Conservation (phyloP, 2,888 invertebrate genomes). For the Ophion slaviceki region DNA sequence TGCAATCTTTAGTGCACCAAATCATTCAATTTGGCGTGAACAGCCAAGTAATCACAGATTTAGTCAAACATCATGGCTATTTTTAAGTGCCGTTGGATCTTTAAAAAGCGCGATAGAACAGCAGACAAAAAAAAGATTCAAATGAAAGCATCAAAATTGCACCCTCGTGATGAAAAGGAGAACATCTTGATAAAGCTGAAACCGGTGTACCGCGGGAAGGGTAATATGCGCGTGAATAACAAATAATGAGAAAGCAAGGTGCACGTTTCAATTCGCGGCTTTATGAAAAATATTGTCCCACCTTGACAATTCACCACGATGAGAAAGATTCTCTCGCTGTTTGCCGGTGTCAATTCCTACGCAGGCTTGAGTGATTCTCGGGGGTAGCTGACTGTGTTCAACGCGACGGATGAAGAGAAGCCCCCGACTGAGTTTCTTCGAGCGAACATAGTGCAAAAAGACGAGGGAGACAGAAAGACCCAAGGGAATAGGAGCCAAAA, state of each 20-base stretch:
- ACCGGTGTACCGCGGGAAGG: not conserved
- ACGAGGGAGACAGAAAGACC: not conserved
- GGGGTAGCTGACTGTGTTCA: constrained; percentile 38
- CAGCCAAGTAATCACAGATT: too few species aligned
- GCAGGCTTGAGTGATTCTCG: constrained; percentile 43
- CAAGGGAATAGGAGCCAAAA: constrained; percentile 20
- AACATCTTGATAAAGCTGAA: not conserved
- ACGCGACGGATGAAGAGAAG: constrained; percentile 27
- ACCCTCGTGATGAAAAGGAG: not conserved
- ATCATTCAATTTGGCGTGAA: too few species aligned
- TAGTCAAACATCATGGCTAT: too few species aligned
- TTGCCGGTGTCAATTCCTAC: constrained; percentile 11
- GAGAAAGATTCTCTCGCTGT: constrained; percentile 24
- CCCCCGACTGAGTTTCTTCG: constrained; percentile 36
- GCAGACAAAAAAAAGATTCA: not conserved
- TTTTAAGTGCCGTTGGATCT: too few species aligned
- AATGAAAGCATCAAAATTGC: not conserved
- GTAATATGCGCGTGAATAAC: not conserved
- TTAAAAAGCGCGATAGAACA: too few species aligned
- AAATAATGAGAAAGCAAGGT: not conserved
- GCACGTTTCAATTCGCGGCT: constrained; percentile 1
- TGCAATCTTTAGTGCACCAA: too few species aligned
- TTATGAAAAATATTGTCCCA: constrained; percentile 25
- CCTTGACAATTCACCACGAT: constrained; percentile 6
- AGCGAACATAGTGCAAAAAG: constrained; percentile 17